phyloP scores from a whole-genome alignment of 2,113 vertebrate genomes.

The Otus sunia region DNA sequence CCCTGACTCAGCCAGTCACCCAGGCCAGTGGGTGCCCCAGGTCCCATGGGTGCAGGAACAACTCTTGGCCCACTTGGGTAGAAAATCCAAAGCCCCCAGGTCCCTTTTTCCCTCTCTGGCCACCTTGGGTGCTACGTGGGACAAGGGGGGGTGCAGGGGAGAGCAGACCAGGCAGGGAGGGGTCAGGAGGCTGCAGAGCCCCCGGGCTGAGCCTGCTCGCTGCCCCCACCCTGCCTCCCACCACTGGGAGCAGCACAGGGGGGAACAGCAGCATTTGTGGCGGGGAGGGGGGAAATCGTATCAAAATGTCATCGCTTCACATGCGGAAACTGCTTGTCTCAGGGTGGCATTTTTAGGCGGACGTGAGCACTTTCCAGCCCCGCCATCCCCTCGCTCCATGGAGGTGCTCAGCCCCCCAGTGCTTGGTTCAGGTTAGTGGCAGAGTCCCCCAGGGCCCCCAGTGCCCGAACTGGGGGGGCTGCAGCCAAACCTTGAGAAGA shows the following conservation, averaged over 20 bases:
- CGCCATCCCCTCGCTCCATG: neutral
- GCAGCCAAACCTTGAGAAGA: neutral
- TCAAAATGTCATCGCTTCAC: neutral
- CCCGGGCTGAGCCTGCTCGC: neutral
- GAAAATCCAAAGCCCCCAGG: neutral
- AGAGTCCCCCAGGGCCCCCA: neutral
- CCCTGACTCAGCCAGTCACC: neutral
- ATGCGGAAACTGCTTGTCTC: neutral
- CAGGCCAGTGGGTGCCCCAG: neutral
- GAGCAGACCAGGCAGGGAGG: neutral
- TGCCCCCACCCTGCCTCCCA: neutral
- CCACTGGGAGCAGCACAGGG: neutral
- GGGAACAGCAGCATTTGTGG: neutral
- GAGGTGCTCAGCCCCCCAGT: neutral
- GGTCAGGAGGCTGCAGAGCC: neutral
- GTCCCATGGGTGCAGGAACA: neutral
- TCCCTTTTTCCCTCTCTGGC: neutral
- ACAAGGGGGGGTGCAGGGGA: neutral
- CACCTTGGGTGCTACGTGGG: neutral
- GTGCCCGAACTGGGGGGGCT: neutral
- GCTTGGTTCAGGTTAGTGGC: neutral
- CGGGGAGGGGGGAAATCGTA: accelerated
- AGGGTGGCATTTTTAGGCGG: neutral
- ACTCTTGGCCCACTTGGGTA: neutral
- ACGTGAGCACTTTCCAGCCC: neutral